Evolutionary conservation across 2,113 vertebrate species (phyloP).

Genomic region (Murina feae): DNA sequence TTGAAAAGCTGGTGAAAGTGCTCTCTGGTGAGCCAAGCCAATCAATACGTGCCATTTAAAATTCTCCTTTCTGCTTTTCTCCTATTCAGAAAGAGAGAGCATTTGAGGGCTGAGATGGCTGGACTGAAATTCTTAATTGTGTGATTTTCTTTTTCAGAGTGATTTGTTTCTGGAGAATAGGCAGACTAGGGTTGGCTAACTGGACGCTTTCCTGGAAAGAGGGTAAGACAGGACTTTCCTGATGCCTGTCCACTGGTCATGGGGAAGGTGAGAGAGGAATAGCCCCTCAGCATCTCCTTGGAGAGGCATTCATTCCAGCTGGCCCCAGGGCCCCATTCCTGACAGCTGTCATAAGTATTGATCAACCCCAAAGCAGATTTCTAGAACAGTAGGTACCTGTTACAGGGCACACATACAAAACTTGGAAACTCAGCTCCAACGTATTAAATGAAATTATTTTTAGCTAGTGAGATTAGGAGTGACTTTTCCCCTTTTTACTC

Average conservation of each 20-base stretch:
- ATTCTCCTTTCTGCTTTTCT: constrained; percentile 38
- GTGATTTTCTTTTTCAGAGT: not conserved
- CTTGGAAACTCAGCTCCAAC: not conserved
- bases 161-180: constrained; percentile 43
- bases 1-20: constrained; percentile 59
- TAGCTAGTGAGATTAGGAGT: not conserved
- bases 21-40: constrained; percentile 38
- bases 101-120: not conserved
- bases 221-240: not conserved
- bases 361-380: not conserved
- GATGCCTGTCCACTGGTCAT: not conserved
- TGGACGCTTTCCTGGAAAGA: not conserved
- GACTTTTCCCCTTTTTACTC: not conserved
- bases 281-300: not conserved
- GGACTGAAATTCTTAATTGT: constrained; percentile 47
- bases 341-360: not conserved
- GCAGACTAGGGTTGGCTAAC: not conserved
- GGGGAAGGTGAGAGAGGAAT: no score
- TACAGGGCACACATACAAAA: not conserved
- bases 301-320: not conserved
- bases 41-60: constrained; percentile 58
- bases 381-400: not conserved
- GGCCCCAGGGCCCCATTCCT: not conserved
- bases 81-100: constrained; percentile 4
- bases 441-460: not conserved